These are phyloP conservation scores for Halocynthia aurantium DNA, from an alignment of 23 tunicate genomes.

Conservation along the genomic window DNA sequence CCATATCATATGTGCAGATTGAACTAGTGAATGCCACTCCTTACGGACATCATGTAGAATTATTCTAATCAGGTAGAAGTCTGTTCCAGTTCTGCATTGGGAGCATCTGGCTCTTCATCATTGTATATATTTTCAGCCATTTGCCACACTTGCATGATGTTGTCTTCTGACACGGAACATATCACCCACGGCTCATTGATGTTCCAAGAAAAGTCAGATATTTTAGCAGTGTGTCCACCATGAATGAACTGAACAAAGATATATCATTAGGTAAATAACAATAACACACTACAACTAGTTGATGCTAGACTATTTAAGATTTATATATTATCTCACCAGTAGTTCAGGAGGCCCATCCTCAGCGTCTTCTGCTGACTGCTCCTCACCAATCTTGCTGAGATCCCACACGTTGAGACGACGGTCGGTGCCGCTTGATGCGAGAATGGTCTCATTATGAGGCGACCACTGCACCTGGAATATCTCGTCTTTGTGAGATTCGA, in stretches of 20 bases:
- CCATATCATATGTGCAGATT: no score
- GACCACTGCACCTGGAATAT: conserved; percentile 99
- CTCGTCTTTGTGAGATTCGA: conserved; percentile 92
- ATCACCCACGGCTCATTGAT: conserved; percentile 89
- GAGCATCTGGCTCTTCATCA: conserved; percentile 54
- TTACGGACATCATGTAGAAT: no score
- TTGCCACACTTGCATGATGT: conserved; percentile 96
- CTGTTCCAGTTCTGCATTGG: conserved; percentile 15
- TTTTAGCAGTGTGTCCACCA: conserved; percentile 95
- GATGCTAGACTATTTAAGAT: neutral
- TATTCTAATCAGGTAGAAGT: neutral
- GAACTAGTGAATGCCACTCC: no score
- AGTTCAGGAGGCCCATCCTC: conserved; percentile 63
- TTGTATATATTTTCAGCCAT: conserved; percentile 95
- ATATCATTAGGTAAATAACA: neutral
- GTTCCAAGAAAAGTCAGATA: conserved; percentile 93
- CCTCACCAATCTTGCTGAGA: conserved; percentile 74
- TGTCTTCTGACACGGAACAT: conserved; percentile 89
- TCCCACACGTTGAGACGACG: conserved; percentile 89
- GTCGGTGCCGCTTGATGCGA: conserved; percentile 96
- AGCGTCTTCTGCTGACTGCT: conserved; percentile 73
- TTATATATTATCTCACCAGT: conserved; percentile 1
- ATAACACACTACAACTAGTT: neutral
- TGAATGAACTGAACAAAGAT: conserved; percentile 49
- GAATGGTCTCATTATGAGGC: conserved; percentile 83